Evolutionary conservation across 2,113 vertebrate species (phyloP).

Genomic region (Oncorhynchus masou): DNA sequence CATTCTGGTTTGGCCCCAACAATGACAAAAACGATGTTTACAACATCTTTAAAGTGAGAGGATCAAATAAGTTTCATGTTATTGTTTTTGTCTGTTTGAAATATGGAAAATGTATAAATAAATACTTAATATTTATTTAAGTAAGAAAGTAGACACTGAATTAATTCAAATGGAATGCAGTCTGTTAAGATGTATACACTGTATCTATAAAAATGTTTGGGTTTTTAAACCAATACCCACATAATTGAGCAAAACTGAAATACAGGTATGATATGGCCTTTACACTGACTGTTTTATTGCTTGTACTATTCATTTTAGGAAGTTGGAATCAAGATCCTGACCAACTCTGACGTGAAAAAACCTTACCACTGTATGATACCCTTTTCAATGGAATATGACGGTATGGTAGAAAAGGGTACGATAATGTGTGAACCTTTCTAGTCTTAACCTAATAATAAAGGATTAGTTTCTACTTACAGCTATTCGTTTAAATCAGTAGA

Average conservation of each 20-base stretch:
- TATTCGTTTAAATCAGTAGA: background rate
- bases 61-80: background rate
- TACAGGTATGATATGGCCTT: background rate
- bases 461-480: background rate
- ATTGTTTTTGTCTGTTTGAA: background rate
- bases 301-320: slow-evolving; percentile 41
- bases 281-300: background rate
- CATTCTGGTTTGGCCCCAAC: background rate
- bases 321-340: slow-evolving; percentile 67
- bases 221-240: background rate
- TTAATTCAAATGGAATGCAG: background rate
- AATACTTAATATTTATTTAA: background rate
- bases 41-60: slow-evolving; percentile 66
- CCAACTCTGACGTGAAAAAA: slow-evolving; percentile 64
- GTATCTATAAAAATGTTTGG: background rate
- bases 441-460: background rate
- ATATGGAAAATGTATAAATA: background rate
- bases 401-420: background rate
- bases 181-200: background rate
- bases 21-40: slow-evolving; percentile 54
- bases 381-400: background rate
- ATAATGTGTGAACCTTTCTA: background rate
- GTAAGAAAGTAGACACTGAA: background rate
- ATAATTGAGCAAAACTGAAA: background rate
- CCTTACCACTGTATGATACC: slow-evolving; percentile 37